Percentiles rank a stretch among this genome's conserved stretches.
Conservation (phyloP, 2,888 invertebrate species). For the Macrosiphum euphorbiae region DNA sequence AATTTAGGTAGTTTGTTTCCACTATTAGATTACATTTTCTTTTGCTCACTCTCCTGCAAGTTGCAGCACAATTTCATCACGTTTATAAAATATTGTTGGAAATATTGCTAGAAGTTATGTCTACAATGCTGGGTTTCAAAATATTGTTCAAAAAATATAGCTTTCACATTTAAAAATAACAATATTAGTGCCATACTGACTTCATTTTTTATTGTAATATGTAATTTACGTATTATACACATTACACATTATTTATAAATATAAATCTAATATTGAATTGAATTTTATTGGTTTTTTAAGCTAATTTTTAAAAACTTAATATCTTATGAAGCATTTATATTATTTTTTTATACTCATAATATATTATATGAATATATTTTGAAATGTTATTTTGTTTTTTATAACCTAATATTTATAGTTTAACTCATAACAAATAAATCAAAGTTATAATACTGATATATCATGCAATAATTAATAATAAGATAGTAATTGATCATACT, state of each 20-base stretch:
- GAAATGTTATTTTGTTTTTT: not conserved
- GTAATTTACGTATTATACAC: not conserved
- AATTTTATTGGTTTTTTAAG: not conserved
- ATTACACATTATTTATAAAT: not conserved
- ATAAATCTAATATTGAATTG: not conserved
- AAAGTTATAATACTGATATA: not conserved
- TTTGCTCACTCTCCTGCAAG: not conserved
- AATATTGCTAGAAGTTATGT: too few relatives aligned
- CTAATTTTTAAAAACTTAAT: not conserved
- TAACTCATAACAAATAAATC: not conserved
- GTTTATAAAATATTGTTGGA: not conserved
- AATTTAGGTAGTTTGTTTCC: not conserved
- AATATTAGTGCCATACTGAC: not conserved
- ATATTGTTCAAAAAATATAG: not conserved
- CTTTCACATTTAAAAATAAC: not conserved
- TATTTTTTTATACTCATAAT: not conserved
- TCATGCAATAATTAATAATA: not conserved
- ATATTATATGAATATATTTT: not conserved
- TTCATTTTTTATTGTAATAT: not conserved
- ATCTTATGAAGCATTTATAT: not conserved
- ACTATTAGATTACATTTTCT: not conserved
- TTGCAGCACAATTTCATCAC: not conserved
- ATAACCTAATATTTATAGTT: not conserved
- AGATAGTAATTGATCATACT: not conserved
- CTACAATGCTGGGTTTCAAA: not conserved